Percentiles rank a stretch among this genome's conserved stretches.
Evolutionary conservation across 1,140 invertebrate genomes (phyloP).

Genomic region (Bombus pyrosoma): DNA sequence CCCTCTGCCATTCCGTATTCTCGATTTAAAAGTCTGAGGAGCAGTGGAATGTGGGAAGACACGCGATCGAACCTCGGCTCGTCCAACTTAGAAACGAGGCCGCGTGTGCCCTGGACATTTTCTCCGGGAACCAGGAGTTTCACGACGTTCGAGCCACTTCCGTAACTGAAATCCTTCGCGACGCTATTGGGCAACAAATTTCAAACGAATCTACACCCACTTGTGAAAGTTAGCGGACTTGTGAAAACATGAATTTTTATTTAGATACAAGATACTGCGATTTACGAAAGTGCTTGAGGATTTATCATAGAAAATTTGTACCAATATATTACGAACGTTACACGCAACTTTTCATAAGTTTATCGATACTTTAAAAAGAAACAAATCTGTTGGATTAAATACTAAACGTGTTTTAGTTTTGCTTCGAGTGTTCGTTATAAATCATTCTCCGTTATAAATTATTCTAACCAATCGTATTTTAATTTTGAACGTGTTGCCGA

Average conservation of each 20-base stretch:
- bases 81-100: neutral
- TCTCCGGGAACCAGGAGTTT: neutral
- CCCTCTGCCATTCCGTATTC: slow-evolving; percentile 37
- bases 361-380: too few species aligned
- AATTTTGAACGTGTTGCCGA: neutral
- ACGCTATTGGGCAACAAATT: neutral
- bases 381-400: too few species aligned
- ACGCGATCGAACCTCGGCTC: slow-evolving; percentile 34
- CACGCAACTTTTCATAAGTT: too few species aligned
- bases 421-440: too few species aligned
- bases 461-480: neutral
- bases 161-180: neutral
- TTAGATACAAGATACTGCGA: neutral
- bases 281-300: too few species aligned
- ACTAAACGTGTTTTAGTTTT: too few species aligned
- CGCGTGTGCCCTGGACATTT: neutral
- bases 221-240: neutral
- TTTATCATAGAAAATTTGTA: too few species aligned
- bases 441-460: neutral
- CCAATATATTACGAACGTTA: too few species aligned
- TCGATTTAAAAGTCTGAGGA: slow-evolving; percentile 46
- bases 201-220: neutral
- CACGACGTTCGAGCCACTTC: neutral
- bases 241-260: neutral
- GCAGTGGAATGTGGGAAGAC: slow-evolving; percentile 18